Evolutionary conservation across 2,113 vertebrate genomes (phyloP), one percentile per base, ranked within the genome.

Genomic region (Fulmarus glacialis): DNA sequence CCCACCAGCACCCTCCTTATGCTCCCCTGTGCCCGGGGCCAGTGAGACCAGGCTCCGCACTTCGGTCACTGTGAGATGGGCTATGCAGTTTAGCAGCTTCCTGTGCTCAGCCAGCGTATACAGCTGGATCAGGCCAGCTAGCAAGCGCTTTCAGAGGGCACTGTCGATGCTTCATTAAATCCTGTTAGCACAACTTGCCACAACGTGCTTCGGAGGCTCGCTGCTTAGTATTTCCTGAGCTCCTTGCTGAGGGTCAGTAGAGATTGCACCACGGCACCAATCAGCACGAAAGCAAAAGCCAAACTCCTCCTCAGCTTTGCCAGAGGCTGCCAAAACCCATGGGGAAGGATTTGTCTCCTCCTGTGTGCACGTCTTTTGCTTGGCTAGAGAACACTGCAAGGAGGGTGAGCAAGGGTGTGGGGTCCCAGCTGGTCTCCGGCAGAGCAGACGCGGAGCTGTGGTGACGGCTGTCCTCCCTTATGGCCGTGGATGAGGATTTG

Each of bases 191-290:
- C 71, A 68, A 9, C 38, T 48, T 78, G 78, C 67, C 48, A 36
- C 36, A 21, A 12, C 0, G 0, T 40, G 53, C 50, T 50, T 55
- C 1, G 1, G 48, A 47, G 36, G 29, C 75, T 79, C 6, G 0
- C 19, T 73, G 59, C 53, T 52, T 40, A 15, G 2, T 63, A 14
- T 55, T 42, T 66, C 30, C 52, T 30, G 48, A 78, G 48, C 32
- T n/a, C 12, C 45, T 67, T 62, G 14, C 16, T 43, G 36, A 19
- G 27, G 32, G 13, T 53, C 52, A 14, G 42, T 18, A 36, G 42
- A 45, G 32, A 32, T 81, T 1, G 1, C 15, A 27, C 36, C 4
- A 3, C 0, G 1, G 43, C 53, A 53, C 52, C 1, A 0, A 22
- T 30, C 9, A 42, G 66, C 42, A 23, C 0, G 2, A 45, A 68